Evolutionary conservation across 2,888 invertebrate genomes (phyloP), one percentile per base, ranked within the genome.

Genomic region (Drosophila borborema): DNA sequence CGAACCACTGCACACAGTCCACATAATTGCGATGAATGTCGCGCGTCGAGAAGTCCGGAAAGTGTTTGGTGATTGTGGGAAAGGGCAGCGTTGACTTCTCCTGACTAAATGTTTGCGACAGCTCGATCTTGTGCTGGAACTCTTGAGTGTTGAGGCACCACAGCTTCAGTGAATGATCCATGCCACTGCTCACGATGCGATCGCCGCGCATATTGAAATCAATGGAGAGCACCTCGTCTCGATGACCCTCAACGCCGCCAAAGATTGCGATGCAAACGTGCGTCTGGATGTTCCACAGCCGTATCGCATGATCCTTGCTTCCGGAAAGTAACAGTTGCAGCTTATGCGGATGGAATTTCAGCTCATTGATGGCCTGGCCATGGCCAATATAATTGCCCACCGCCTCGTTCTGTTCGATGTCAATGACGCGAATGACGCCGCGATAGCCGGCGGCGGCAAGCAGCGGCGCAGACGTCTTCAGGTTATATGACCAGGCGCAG

Each of bases 1-100:
- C 99, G 92, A 98, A 96, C 98, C 99, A 99, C 82, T 97, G 95
- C 0, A 99, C 99, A 93, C 99, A 99, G 92, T 99, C 99, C 2
- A 99, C 99, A 93, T 99, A 99, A 93, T 99, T 99, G 74, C 98
- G 96, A 92, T 99, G 99, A 78, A 99, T 97, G 92, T 99, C 99
- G 77, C 99, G 94, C 0, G 99, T 99, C 0, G 98, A 98, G 91
- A 99, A 99, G 92, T 98, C 98, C 0, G 99, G 99, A 92, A 98
- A 99, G 93, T 99, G 98, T 91, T 98, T 97, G 85, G 96, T 96
- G 12, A 98, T 94, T 0, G 99, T 98, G 82, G 97, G 96, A 92
- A 99, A 99, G 0, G 98, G 97, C 63, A 97, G 93, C 14, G 95
- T 94, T 61, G 96, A 96, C 80, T 97, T 95, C 71, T 95, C 96